Percentiles rank a stretch among this genome's conserved stretches.
Conservation (phyloP, 2,888 invertebrate species). For the Rosalia funebris region DNA sequence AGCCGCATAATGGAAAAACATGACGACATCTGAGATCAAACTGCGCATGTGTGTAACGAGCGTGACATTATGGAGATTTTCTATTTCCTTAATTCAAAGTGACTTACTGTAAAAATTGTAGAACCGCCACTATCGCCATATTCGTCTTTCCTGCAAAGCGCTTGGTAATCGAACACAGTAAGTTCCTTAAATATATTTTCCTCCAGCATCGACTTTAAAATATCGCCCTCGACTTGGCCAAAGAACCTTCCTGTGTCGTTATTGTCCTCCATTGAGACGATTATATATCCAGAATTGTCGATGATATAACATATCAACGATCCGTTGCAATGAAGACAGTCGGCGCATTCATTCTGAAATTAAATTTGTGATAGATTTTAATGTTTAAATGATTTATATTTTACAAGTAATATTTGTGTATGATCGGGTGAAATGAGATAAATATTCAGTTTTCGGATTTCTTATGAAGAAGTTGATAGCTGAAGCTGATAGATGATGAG, state of each 20-base stretch:
- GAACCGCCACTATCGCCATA: slow-evolving; percentile 54
- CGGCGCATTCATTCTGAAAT: slow-evolving; percentile 63
- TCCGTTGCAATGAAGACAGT: slow-evolving; percentile 69
- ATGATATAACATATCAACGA: slow-evolving; percentile 86
- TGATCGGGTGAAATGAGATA: too few species aligned
- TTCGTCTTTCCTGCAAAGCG: slow-evolving; percentile 69
- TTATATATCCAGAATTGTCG: slow-evolving; percentile 90
- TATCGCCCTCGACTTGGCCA: slow-evolving; percentile 81
- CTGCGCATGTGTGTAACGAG: too few species aligned
- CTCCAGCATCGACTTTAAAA: slow-evolving; percentile 80
- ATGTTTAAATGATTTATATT: too few species aligned
- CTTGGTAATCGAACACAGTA: slow-evolving; percentile 87
- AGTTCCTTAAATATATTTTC: slow-evolving; percentile 79
- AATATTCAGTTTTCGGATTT: too few species aligned
- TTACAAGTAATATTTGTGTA: too few species aligned
- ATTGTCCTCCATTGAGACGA: slow-evolving; percentile 71
- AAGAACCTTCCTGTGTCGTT: slow-evolving; percentile 85
- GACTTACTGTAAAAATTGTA: slow-evolving; percentile 59
- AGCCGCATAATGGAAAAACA: too few species aligned
- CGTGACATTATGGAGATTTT: too few species aligned
- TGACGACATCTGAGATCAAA: too few species aligned
- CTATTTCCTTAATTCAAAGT: too few species aligned
- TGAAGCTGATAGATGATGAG: too few species aligned
- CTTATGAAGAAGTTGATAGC: too few species aligned
- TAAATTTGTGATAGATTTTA: too few species aligned